Conservation (phyloP, 2,888 invertebrate species). For the Oligia strigilis region DNA sequence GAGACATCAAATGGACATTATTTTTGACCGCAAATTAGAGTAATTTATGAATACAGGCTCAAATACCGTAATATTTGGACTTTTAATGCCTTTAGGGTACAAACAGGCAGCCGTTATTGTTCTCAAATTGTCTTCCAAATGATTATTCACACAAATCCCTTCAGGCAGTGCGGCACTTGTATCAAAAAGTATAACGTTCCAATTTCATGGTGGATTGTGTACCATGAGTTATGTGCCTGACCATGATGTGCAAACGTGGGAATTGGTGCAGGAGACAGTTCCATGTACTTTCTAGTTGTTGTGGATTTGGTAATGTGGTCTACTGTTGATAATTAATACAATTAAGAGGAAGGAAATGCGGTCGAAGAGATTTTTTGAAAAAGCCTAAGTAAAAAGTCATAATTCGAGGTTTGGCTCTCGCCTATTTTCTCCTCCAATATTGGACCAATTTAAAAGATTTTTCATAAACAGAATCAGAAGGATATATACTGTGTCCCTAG, state of each 20-base stretch:
- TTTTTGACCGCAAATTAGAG: slow-evolving; percentile 3
- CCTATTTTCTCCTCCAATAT: too few species aligned
- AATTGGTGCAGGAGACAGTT: slow-evolving; percentile 39
- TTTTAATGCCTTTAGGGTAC: slow-evolving; percentile 16
- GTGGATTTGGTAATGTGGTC: neutral
- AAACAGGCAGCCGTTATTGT: slow-evolving; percentile 16
- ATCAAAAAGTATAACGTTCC: slow-evolving; percentile 52
- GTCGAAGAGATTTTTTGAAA: too few species aligned
- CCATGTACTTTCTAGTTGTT: neutral
- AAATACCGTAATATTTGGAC: slow-evolving; percentile 4
- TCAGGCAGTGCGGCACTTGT: slow-evolving; percentile 28
- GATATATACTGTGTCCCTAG: too few species aligned
- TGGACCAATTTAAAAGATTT: too few species aligned
- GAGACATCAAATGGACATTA: neutral
- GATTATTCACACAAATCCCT: slow-evolving; percentile 42
- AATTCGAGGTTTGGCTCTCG: too few species aligned
- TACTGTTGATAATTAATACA: neutral
- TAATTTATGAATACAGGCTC: slow-evolving; percentile 1
- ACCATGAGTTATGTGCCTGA: slow-evolving; percentile 51
- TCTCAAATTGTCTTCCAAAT: slow-evolving; percentile 42
- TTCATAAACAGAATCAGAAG: too few species aligned
- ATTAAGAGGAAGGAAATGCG: neutral
- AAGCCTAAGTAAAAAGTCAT: too few species aligned
- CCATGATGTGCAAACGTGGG: slow-evolving; percentile 47
- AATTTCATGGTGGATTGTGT: slow-evolving; percentile 69